Conservation (phyloP, 1,140 invertebrate genomes). For the Drosophila sturtevanti region DNA sequence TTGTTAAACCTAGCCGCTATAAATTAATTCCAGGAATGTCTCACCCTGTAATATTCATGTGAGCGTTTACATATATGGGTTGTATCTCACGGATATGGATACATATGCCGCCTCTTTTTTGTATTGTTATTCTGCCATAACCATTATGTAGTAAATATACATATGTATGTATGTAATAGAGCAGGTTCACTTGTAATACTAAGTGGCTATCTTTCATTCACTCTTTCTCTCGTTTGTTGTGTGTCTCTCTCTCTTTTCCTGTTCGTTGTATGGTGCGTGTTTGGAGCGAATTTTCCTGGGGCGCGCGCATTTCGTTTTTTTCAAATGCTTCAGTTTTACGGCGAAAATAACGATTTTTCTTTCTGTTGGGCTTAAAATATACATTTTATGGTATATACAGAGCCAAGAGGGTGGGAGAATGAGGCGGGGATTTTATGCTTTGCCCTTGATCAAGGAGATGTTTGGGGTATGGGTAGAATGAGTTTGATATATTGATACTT, state of each 20-base stretch:
- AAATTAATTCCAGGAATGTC: neutral
- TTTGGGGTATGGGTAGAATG: conserved; percentile 64
- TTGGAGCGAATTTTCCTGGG: conserved; percentile 71
- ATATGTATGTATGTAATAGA: conserved; percentile 34
- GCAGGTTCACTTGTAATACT: conserved; percentile 71
- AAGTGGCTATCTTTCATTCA: conserved; percentile 23
- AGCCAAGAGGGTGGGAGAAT: conserved; percentile 20
- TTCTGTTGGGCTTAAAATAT: conserved; percentile 70
- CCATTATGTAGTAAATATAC: conserved; percentile 66
- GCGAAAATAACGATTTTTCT: conserved; percentile 80
- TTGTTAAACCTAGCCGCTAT: too few species aligned
- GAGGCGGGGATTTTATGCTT: conserved; percentile 30
- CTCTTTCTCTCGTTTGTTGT: conserved; percentile 2
- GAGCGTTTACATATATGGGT: neutral
- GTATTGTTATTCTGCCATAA: conserved; percentile 53
- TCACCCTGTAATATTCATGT: neutral
- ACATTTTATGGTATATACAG: conserved; percentile 67
- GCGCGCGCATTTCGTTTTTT: conserved; percentile 63
- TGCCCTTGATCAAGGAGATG: conserved; percentile 79
- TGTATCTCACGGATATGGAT: conserved; percentile 66
- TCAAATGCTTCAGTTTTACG: conserved; percentile 73
- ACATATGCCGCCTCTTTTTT: conserved; percentile 46
- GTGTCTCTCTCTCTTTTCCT: conserved; percentile 12
- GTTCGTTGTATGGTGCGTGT: conserved; percentile 31
- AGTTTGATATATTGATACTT: conserved; percentile 26